Evolutionary conservation across 2,888 invertebrate species (phyloP), one percentile per base, ranked within the genome.

Genomic region (Clepsis dumicolana): DNA sequence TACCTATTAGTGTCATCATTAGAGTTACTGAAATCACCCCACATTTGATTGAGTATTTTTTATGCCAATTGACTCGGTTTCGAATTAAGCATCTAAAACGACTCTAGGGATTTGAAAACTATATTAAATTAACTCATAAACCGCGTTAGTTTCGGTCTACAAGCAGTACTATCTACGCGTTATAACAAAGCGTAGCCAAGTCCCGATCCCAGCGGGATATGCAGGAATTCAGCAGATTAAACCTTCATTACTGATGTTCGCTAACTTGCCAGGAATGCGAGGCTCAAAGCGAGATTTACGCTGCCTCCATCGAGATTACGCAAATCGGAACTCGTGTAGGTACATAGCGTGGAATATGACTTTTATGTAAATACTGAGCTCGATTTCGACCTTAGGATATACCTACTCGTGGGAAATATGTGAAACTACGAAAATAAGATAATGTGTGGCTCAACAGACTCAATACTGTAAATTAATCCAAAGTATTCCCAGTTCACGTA

Each of bases 161-260:
- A 61, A 48, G 48, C 48, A n/a, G 44, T 57, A 57, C 57, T 57
- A 48, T 59, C 5, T 44, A 50, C 38, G n/a, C 44, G 32, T 56
- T 54, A 54, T 56, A 64, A 62, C 57, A 63, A 56, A 77, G 79
- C 75, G 75, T 78, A 80, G 80, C 82, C 79, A 77, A 84, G 79
- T 72, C 79, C 74, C 72, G 75, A 81, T 83, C 82, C 79, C 76
- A 57, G 65, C 74, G 83, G 86, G 86, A 85, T 88, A 86, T 83
- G 78, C 82, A 78, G 84, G 86, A 85, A 87, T 87, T 84, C 77
- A 76, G 75, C 80, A 83, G 88, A 89, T 89, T 89, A 88, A 88
- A 83, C 84, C 87, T 87, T 89, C 89, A 87, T 89, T 89, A 88
- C 89, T 85, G 85, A 83, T 87, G 85, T 88, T 86, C 86, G 81